phyloP scores from a whole-genome alignment of 2,113 vertebrate species.

The Alexandromys fortis region DNA sequence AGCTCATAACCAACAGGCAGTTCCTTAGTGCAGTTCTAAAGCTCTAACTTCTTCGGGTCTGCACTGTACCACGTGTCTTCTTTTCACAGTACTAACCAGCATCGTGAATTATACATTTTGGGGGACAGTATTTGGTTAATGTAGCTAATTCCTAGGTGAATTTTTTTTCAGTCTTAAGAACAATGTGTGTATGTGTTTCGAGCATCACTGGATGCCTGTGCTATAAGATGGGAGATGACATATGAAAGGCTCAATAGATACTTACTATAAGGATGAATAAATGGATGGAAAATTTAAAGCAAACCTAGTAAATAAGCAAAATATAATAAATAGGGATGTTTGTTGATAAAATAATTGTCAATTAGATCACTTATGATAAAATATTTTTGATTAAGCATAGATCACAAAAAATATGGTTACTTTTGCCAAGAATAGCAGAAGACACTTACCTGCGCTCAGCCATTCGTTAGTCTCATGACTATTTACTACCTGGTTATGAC shows the following conservation, averaged over 20 bases:
- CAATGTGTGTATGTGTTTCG: neutral
- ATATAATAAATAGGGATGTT: neutral
- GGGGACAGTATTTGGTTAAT: constrained; percentile 1
- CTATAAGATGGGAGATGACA: neutral
- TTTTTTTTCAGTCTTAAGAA: neutral
- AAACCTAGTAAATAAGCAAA: constrained; percentile 15
- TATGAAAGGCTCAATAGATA: neutral
- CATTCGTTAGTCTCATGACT: neutral
- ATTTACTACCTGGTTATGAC: neutral
- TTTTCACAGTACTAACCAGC: neutral
- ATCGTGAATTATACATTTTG: neutral
- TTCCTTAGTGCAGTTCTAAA: neutral
- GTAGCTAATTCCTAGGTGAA: neutral
- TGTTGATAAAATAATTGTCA: neutral
- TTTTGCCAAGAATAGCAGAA: neutral
- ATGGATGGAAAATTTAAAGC: neutral
- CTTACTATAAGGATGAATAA: neutral
- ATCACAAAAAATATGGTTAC: constrained; percentile 4
- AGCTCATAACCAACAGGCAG: neutral
- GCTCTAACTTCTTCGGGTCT: neutral
- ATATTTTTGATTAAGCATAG: constrained; percentile 41
- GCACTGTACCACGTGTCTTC: neutral
- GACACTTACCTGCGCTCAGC: neutral
- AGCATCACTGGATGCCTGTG: neutral
- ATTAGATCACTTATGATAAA: neutral